phyloP scores from a whole-genome alignment of 2,888 invertebrate genomes.

The Nymphalis polychloros region DNA sequence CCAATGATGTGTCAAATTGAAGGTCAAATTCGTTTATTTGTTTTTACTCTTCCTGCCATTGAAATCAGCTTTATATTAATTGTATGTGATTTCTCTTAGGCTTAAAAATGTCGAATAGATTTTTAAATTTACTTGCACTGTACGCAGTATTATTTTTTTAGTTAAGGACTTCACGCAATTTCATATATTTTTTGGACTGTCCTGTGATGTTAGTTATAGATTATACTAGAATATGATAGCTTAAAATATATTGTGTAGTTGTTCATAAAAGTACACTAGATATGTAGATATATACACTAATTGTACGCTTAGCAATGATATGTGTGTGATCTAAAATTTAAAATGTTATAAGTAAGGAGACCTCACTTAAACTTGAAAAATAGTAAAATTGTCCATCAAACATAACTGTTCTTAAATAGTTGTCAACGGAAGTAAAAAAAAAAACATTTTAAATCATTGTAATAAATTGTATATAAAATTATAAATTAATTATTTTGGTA shows the following conservation, averaged over 20 bases:
- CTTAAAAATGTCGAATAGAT: conserved; percentile 21
- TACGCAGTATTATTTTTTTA: conserved; percentile 33
- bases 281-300: conserved; percentile 1
- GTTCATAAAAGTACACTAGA: not conserved
- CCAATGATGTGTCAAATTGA: too few relatives aligned
- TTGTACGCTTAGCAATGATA: conserved; percentile 4
- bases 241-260: conserved; percentile 14
- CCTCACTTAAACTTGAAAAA: not conserved
- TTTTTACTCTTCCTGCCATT: too few relatives aligned
- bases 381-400: too few relatives aligned
- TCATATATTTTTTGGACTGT: conserved; percentile 28
- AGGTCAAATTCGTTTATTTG: too few relatives aligned
- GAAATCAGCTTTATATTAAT: not conserved
- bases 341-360: not conserved
- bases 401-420: too few relatives aligned
- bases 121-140: conserved; percentile 21
- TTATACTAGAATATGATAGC: conserved; percentile 23
- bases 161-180: conserved; percentile 15
- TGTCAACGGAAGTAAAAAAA: too few relatives aligned
- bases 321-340: conserved; percentile 1
- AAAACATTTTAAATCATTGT: too few relatives aligned
- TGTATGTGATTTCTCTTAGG: conserved; percentile 10
- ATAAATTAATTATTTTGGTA: too few relatives aligned
- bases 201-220: conserved; percentile 38
- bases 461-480: too few relatives aligned